phyloP scores from a whole-genome alignment of 2,797 vertebrate genomes.

The Rhinogobio ventralis region DNA sequence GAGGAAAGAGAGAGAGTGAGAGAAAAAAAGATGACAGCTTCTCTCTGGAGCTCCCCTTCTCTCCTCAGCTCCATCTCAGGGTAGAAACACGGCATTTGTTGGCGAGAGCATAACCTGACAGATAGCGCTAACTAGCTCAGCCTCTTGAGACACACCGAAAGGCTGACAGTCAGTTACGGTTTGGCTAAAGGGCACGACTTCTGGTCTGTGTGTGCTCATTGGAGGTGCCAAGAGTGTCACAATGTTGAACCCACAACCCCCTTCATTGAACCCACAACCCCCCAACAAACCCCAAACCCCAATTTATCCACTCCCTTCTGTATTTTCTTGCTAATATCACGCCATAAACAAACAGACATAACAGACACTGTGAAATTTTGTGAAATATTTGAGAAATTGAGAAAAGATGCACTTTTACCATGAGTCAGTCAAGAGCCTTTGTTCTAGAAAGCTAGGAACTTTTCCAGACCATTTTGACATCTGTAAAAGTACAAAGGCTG shows the following conservation, averaged over 20 bases:
- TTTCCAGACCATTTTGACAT: constrained; percentile 27
- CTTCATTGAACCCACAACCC: too few relatives aligned
- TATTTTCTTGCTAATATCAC: not conserved
- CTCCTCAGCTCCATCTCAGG: constrained; percentile 65
- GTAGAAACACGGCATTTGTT: constrained; percentile 70
- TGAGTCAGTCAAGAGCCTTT: constrained; percentile 12
- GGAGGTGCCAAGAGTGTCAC: constrained; percentile 70
- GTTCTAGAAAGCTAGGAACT: not conserved
- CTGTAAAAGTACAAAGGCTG: constrained; percentile 27
- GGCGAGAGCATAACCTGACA: constrained; percentile 74
- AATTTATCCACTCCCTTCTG: not conserved
- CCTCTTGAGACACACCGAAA: constrained; percentile 76
- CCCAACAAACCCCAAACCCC: not conserved
- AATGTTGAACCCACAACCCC: constrained; percentile 60
- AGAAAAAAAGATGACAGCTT: constrained; percentile 77
- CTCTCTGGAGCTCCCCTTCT: constrained; percentile 67
- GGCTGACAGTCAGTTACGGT: constrained; percentile 76
- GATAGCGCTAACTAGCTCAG: constrained; percentile 75
- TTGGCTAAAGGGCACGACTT: constrained; percentile 75
- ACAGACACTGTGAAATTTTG: not conserved
- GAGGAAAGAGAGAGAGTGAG: constrained; percentile 7
- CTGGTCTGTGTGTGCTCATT: constrained; percentile 69
- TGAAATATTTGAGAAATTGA: too few relatives aligned
- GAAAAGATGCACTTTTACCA: constrained; percentile 7
- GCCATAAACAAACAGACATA: not conserved